Evolutionary conservation across 2,888 invertebrate genomes (phyloP).

Genomic region (Acronicta aceris): DNA sequence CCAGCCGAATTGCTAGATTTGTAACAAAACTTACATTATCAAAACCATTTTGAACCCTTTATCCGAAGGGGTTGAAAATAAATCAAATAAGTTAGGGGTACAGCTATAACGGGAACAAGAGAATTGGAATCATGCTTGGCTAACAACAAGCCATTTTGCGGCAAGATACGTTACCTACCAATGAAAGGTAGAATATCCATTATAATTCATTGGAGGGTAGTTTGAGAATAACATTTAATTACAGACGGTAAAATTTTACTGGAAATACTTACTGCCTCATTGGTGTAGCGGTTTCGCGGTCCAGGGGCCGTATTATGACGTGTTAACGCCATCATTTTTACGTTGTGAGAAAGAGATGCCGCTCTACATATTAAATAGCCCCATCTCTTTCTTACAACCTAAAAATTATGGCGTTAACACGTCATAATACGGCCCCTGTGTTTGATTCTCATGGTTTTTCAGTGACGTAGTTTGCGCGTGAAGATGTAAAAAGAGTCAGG

Average conservation of each 20-base stretch:
- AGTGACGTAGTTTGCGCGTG: no score
- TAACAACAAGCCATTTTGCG: slow-evolving; percentile 20
- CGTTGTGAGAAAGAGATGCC: no score
- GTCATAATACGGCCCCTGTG: no score
- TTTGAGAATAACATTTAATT: slow-evolving; percentile 23
- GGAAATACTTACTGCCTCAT: not conserved
- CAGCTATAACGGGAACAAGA: slow-evolving; percentile 11
- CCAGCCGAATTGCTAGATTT: slow-evolving; percentile 23
- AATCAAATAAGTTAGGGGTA: slow-evolving; percentile 34
- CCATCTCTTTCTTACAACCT: no score
- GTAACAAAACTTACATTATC: slow-evolving; percentile 16
- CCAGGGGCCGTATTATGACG: no score
- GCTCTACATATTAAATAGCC: no score
- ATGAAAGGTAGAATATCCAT: slow-evolving; percentile 23
- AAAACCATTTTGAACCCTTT: slow-evolving; percentile 20
- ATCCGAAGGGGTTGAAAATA: slow-evolving; percentile 20
- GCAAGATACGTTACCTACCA: slow-evolving; percentile 2
- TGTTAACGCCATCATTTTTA: no score
- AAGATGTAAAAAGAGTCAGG: no score
- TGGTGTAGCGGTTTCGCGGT: not conserved
- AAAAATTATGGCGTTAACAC: no score
- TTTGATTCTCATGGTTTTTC: no score
- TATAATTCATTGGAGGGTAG: slow-evolving; percentile 25
- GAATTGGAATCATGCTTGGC: slow-evolving; percentile 10
- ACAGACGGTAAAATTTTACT: not conserved